Evolutionary conservation across 2,113 vertebrate genomes (phyloP), one percentile per base, ranked within the genome.

Genomic region (Anolis sagrei): DNA sequence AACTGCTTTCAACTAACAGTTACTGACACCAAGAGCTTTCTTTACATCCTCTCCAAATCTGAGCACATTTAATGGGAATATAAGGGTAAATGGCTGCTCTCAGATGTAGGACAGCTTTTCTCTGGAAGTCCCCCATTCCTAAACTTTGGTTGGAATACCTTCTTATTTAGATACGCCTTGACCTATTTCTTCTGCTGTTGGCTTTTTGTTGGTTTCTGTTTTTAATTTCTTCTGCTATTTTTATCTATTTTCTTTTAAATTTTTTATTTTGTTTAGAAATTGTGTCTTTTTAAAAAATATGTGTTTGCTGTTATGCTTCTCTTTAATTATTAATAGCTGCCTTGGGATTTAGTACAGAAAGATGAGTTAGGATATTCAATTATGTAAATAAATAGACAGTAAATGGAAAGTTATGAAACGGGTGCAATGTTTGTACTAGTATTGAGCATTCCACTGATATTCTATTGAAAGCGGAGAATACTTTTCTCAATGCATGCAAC

Each of bases 261-360:
- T 58, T 23, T 34, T 64, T 64, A 25, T 25, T 64, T 64, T 64
- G 23, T 64, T 64, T 64, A 25, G 8, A 25, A 27, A 58, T 54
- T 77, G 18, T 10, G 19, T n/a, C 27, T 36, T 51, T 76, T 14
- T 54, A 21, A 58, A n/a, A 14, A 58, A 58, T 14, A 58, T 16
- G 25, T 61, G 25, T 25, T 61, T 25, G 1, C 19, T 27, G 25
- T 27, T 64, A 8, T 64, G 25, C 25, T 23, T 58, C 16, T 23
- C 58, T 77, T 72, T 72, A 32, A 72, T 76, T 54, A 76, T 76
- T 76, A n/a, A 32, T 69, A 76, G 74, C 27, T 76, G 27, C n/a
- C n/a, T 36, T 61, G 21, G 32, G 19, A 8, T 9, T 21, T 39
- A 68, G 29, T 39, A 44, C 44, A 64, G 39, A n/a, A 80, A 36